phyloP scores from a whole-genome alignment of 2,888 invertebrate species.

The Tribolium freemani region DNA sequence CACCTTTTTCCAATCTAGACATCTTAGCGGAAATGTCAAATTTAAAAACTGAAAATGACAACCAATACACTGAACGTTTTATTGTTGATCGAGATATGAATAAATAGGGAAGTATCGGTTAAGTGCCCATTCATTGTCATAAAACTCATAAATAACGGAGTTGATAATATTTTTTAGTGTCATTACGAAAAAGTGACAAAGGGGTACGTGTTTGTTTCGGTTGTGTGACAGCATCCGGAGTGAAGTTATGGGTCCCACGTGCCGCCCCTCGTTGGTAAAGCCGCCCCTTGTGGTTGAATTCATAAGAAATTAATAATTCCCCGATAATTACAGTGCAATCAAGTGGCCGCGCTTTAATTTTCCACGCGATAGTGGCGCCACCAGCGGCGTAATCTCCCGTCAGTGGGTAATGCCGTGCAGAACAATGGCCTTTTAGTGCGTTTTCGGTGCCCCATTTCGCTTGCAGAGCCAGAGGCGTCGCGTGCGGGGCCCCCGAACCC shows the following conservation, averaged over 20 bases:
- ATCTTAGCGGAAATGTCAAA: too few relatives aligned
- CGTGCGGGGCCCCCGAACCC: background rate
- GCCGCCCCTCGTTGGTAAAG: background rate
- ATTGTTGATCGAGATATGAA: too few relatives aligned
- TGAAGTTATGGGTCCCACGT: background rate
- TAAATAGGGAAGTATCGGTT: too few relatives aligned
- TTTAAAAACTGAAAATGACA: too few relatives aligned
- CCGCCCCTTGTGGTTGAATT: background rate
- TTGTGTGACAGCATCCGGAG: too few relatives aligned
- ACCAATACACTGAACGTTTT: too few relatives aligned
- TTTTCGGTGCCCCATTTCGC: conserved; percentile 14
- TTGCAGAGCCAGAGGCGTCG: background rate
- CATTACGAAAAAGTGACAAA: too few relatives aligned
- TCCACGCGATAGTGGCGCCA: conserved; percentile 5
- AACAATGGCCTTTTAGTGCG: conserved; percentile 7
- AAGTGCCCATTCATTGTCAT: too few relatives aligned
- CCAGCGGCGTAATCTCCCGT: conserved; percentile 4
- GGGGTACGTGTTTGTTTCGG: too few relatives aligned
- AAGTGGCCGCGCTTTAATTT: conserved; percentile 11
- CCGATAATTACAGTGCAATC: background rate
- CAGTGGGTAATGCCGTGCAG: conserved; percentile 14
- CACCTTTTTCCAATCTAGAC: too few relatives aligned
- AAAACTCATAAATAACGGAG: too few relatives aligned
- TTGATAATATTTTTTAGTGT: too few relatives aligned
- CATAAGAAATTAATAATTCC: background rate